A percentile compares a stretch with the other conserved stretches of the same genome.
phyloP scores from a whole-genome alignment of 2,888 invertebrate species.

The Neoascia interrupta region DNA sequence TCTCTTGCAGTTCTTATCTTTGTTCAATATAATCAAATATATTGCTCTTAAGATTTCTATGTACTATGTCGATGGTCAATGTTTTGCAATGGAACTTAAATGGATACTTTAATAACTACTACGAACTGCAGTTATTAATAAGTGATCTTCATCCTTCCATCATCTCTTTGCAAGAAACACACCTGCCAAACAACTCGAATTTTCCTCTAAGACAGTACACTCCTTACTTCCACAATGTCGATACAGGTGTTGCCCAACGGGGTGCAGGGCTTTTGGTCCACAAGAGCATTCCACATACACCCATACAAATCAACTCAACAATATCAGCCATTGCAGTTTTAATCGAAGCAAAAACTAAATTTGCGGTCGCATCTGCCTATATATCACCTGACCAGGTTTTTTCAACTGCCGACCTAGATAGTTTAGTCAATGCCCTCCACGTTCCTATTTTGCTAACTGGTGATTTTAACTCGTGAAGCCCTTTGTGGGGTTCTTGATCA shows the following conservation, averaged over 20 bases:
- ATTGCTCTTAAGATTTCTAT: neutral
- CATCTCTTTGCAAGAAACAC: neutral
- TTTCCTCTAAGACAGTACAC: too few species aligned
- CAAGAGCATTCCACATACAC: too few species aligned
- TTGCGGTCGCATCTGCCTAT: neutral
- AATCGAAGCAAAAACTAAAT: neutral
- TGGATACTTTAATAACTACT: too few species aligned
- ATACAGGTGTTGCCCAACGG: neutral
- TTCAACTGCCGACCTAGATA: neutral
- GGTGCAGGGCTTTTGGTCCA: neutral
- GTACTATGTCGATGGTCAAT: too few species aligned
- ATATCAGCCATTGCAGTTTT: too few species aligned
- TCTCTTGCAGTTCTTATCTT: neutral
- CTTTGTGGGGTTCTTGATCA: neutral
- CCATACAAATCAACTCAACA: too few species aligned
- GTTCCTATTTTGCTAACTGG: neutral
- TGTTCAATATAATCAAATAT: neutral
- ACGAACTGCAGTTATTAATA: neutral
- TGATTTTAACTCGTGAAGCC: neutral
- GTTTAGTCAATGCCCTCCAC: neutral
- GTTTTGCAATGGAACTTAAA: too few species aligned
- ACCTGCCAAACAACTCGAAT: too few species aligned
- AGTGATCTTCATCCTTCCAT: neutral
- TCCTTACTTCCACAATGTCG: too few species aligned
- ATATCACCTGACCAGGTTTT: constrained; percentile 1